These are phyloP conservation scores for Macropus fuliginosus DNA, from an alignment of 2,797 vertebrate species.

Conservation along the genomic window DNA sequence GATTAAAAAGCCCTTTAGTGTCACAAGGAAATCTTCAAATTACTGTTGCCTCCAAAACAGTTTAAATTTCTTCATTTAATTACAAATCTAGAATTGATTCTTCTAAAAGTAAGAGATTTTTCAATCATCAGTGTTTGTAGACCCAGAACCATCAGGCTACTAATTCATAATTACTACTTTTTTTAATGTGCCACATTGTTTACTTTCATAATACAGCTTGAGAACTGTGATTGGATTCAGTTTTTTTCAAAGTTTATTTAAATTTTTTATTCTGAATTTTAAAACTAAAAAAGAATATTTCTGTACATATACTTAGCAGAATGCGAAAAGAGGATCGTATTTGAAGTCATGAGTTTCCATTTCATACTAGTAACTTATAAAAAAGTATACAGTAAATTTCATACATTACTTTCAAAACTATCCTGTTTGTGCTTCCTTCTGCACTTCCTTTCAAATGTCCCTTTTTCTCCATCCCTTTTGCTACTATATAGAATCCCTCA, in stretches of 20 bases:
- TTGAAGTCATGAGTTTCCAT: neutral
- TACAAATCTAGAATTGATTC: neutral
- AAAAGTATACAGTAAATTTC: neutral
- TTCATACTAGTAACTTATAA: neutral
- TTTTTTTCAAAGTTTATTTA: neutral
- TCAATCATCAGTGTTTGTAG: neutral
- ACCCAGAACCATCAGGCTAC: neutral
- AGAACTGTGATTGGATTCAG: neutral
- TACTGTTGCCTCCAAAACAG: neutral
- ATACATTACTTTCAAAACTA: neutral
- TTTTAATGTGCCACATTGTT: neutral
- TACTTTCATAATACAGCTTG: neutral
- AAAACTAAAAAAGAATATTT: neutral
- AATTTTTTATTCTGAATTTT: neutral
- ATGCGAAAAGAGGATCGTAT: neutral
- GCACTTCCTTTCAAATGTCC: neutral
- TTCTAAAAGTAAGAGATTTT: neutral
- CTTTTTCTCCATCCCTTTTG: neutral
- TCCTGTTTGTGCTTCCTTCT: neutral
- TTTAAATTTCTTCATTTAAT: neutral
- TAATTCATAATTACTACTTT: neutral
- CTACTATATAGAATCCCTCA: neutral
- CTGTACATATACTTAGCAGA: neutral
- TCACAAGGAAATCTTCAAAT: neutral
- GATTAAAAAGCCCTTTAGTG: slow-evolving; percentile 20